Evolutionary conservation across 1,140 invertebrate genomes (phyloP), one percentile per base, ranked within the genome.

Genomic region (Orius insidiosus): DNA sequence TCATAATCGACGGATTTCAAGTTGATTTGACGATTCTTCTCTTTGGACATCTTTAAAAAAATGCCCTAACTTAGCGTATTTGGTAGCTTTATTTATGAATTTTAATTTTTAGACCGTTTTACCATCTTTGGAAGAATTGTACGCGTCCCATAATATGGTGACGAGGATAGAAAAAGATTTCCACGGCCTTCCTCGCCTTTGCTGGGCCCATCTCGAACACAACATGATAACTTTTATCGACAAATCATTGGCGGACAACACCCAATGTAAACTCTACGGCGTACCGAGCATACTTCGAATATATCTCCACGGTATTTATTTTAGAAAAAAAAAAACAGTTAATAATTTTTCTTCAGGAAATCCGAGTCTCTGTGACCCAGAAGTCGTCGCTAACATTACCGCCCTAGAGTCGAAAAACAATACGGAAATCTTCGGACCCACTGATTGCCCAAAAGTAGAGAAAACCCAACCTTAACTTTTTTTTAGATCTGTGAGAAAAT

Each of bases 281-380:
- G 76, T 82, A 6, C 73, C 72, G 45, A 78, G 77, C 52, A 75
- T 75, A 38, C 62, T 86, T 53, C 77, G 80, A 56, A 77, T 86
- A 55, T 75, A 80, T 60, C 66, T 86, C 45, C 71, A 82, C 75
- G 79, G 81, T 85, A 63, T 63, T 6, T 48, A 30, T 32, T 37
- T 34, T 31, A 19, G 18, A 10, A 44, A 18, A 5, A 31, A 5
- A 42, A 24, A 8, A 9, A 24, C 11, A 30, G 2, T 46, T 50
- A 3, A 5, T 9, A 3, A 10, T 50, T 11, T 33, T 15, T 44
- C 50, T 48, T 37, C 45, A 55, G 54, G 48, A 2, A 55, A 55
- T 37, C 54, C 54, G 5, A 50, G 52, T 9, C 30, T 53, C 11
- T 55, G 54, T 31, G 47, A 53, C 31, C 52, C 51, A 19, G 41